Percentiles rank a stretch among this genome's conserved stretches.
Conservation (phyloP, 2,888 invertebrate species). For the Sthenelais limicola region DNA sequence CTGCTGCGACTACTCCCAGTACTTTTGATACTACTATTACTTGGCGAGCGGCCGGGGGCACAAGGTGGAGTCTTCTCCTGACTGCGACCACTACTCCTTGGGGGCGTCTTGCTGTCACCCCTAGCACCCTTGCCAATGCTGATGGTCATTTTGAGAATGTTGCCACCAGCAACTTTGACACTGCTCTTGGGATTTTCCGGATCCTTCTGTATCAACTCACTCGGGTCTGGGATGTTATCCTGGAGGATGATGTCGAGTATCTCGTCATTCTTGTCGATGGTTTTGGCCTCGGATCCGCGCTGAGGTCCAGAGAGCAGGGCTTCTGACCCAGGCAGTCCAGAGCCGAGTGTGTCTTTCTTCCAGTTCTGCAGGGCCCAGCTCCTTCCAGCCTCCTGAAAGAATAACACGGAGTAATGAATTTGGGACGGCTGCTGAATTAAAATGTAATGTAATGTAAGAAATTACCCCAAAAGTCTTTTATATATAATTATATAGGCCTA, state of each 20-base stretch:
- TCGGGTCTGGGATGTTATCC: constrained; percentile 28
- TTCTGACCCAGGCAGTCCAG: constrained; percentile 19
- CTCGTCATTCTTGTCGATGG: constrained; percentile 16
- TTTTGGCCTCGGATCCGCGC: neutral
- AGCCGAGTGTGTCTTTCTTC: neutral
- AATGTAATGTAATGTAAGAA: too few species aligned
- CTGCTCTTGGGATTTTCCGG: neutral
- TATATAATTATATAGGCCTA: too few species aligned
- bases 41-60: neutral
- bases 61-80: constrained; percentile 11
- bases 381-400: neutral
- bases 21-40: constrained; percentile 1
- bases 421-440: too few species aligned
- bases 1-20: constrained; percentile 7
- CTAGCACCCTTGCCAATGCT: constrained; percentile 2
- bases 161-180: constrained; percentile 2
- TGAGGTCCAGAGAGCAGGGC: neutral
- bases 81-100: constrained; percentile 2
- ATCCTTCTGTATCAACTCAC: constrained; percentile 9
- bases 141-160: neutral
- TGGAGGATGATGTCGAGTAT: constrained; percentile 29
- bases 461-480: too few species aligned
- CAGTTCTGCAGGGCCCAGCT: constrained; percentile 25
- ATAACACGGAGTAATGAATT: too few species aligned
- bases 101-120: neutral